Percentiles rank a stretch among this genome's conserved stretches.
Conservation (phyloP, 53 echinoderm and acorn worm species). For the Henricia sp. region DNA sequence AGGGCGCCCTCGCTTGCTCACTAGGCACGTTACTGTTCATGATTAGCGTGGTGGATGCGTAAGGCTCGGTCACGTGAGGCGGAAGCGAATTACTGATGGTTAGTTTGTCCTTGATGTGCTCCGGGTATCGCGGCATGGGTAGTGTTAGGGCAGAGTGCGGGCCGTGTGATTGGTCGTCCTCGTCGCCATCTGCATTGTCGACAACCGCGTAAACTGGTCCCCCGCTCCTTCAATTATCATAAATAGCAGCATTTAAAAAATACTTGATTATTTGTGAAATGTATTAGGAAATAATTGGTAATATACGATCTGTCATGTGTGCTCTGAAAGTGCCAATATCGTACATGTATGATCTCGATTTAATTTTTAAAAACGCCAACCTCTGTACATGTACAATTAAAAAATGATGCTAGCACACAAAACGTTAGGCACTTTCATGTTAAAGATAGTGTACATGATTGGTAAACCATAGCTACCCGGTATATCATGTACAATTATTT, state of each 20-base stretch:
- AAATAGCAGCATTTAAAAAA: neutral
- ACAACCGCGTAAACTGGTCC: slow-evolving; percentile 94
- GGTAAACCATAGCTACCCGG: too few relatives aligned
- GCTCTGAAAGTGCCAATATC: too few relatives aligned
- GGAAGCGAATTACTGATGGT: slow-evolving; percentile 43
- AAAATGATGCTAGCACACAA: too few relatives aligned
- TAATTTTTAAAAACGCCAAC: too few relatives aligned
- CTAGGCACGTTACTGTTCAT: slow-evolving; percentile 35
- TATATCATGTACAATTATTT: too few relatives aligned
- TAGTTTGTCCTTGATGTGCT: slow-evolving; percentile 43
- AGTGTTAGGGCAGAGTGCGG: slow-evolving; percentile 61
- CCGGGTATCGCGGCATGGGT: slow-evolving; percentile 48
- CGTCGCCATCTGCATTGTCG: slow-evolving; percentile 81
- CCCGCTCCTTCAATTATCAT: slow-evolving; percentile 6
- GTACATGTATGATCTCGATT: too few relatives aligned
- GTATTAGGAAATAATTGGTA: too few relatives aligned
- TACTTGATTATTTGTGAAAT: too few relatives aligned
- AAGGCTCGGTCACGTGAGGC: slow-evolving; percentile 84
- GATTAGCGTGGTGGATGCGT: slow-evolving; percentile 94
- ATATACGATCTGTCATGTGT: too few relatives aligned
- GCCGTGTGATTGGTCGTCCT: slow-evolving; percentile 47
- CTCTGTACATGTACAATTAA: too few relatives aligned
- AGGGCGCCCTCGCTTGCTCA: slow-evolving; percentile 26
- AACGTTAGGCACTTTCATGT: too few relatives aligned
- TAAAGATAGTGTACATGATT: too few relatives aligned